Conservation (phyloP, 1,140 invertebrate genomes). For the Pygmarrhopalites habei region DNA sequence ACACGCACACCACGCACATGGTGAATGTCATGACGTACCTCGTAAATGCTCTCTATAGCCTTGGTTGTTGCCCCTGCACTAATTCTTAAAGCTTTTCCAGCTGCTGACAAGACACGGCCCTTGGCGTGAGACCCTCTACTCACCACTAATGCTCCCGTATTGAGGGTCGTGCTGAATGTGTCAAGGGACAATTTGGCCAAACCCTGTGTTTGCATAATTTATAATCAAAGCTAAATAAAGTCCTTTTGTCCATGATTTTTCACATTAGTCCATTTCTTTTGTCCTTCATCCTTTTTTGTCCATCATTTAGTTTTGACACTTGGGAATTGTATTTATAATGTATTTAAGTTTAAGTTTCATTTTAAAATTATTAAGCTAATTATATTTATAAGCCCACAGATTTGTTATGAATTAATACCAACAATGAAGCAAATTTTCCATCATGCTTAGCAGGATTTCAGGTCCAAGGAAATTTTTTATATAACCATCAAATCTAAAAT, state of each 20-base stretch:
- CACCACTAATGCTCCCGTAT: constrained; percentile 17
- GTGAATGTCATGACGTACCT: constrained; percentile 27
- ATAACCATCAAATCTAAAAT: no score
- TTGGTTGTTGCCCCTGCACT: constrained; percentile 26
- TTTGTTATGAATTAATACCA: no score
- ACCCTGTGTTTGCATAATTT: constrained; percentile 8
- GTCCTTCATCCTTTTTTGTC: neutral
- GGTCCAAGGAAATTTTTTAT: no score
- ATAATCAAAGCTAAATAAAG: constrained; percentile 4
- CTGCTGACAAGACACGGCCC: constrained; percentile 23
- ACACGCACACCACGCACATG: no score
- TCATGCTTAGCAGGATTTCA: no score
- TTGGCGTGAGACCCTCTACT: constrained; percentile 16
- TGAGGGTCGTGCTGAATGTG: neutral
- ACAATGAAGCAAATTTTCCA: no score
- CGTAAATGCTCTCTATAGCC: constrained; percentile 24
- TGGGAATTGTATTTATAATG: no score
- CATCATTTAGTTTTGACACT: neutral
- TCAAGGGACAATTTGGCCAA: constrained; percentile 11
- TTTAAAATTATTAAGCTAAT: no score
- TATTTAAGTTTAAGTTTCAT: no score
- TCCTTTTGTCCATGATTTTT: no score
- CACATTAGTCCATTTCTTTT: neutral
- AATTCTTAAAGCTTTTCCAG: constrained; percentile 29
- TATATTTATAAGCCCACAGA: no score